Evolutionary conservation across 2,113 vertebrate species (phyloP), one percentile per base, ranked within the genome.

Genomic region (Proterorhinus semilunaris): DNA sequence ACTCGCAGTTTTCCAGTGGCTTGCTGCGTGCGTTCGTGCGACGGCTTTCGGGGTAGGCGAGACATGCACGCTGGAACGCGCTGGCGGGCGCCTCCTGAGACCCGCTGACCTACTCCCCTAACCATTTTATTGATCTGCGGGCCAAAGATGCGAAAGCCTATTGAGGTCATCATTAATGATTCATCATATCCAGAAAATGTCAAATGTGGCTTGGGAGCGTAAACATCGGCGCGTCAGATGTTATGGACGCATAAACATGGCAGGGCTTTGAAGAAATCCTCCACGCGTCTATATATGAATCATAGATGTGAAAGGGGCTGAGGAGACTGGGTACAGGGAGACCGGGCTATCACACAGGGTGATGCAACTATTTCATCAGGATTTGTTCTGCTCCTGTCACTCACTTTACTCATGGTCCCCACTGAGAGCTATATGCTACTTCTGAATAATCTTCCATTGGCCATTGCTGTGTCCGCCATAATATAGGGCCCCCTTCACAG

Each of bases 131-230:
- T 91, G 91, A 92, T 92, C 87, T 90, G 81, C 58, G 80, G 84
- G 87, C 85, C 86, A 89, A 84, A 90, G 88, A 90, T 90, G 91
- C 87, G 78, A 89, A 87, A 90, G 88, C 85, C 85, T 90, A 90
- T 92, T 87, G 87, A 90, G 87, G 91, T 87, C 88, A 79, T 88
- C 88, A 89, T 90, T 90, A 90, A 90, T 90, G 85, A 88, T 92
- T 89, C 86, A 91, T 90, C 84, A 82, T 83, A 82, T 89, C 79
- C 74, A 91, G 86, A 89, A 91, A 90, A 90, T 91, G 83, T 89
- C 88, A 90, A 88, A 88, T 88, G 86, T 72, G 75, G 83, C 86
- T 85, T 73, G 85, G 83, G 80, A 89, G 82, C 80, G 52, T 83
- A 88, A 89, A 89, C 88, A 90, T 70, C 82, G 80, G 83, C 52